Conservation (phyloP, 2,797 vertebrate species). For the Phylloscopus collybita region DNA sequence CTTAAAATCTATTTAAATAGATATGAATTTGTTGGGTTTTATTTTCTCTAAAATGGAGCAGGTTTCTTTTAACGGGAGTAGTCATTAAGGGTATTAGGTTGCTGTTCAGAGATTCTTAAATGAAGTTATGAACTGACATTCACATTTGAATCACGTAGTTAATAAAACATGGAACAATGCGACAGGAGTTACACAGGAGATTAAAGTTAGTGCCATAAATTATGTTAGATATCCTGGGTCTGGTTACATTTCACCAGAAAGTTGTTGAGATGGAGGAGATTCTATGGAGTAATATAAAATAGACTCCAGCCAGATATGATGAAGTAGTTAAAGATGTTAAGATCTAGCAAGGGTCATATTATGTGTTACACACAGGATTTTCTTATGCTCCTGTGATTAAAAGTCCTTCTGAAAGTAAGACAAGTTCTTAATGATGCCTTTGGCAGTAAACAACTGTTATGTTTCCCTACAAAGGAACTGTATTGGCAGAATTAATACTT, state of each 20-base stretch:
- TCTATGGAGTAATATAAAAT: background rate
- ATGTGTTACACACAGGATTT: background rate
- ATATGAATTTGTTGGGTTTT: background rate
- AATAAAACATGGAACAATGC: background rate
- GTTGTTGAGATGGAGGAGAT: background rate
- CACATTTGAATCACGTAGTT: background rate
- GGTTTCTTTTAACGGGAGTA: background rate
- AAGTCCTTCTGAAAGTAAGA: background rate
- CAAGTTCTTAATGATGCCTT: background rate
- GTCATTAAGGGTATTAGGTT: background rate
- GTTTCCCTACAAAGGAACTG: background rate
- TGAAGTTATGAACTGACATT: background rate
- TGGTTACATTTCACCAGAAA: background rate
- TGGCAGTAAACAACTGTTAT: background rate
- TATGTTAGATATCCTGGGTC: background rate
- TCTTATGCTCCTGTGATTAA: background rate
- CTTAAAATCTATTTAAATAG: constrained; percentile 9
- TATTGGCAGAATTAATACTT: background rate
- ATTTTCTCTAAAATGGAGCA: background rate
- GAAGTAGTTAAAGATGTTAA: background rate
- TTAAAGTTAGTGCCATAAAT: background rate
- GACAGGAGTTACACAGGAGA: background rate
- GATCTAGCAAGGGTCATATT: background rate
- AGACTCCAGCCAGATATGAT: background rate
- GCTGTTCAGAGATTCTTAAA: background rate